Evolutionary conservation across 2,888 invertebrate genomes (phyloP).

Genomic region (Agrotis exclamationis): DNA sequence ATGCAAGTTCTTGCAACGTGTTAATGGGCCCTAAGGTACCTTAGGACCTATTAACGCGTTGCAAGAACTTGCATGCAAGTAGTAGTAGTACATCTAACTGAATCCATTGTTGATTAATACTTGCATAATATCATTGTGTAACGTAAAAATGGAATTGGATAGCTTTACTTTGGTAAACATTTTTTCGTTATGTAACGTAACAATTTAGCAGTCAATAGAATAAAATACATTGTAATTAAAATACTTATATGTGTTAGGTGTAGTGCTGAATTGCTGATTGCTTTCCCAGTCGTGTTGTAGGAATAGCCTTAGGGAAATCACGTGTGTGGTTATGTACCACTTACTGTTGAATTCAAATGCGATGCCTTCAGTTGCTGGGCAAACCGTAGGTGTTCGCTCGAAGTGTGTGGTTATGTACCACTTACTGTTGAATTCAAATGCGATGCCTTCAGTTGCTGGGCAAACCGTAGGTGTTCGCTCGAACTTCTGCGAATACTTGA

Average conservation of each 20-base stretch:
- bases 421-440: constrained; percentile 26
- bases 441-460: constrained; percentile 11
- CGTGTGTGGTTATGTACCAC: constrained; percentile 45
- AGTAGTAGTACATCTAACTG: too few relatives aligned
- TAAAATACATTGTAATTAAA: constrained; percentile 31
- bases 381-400: too few relatives aligned
- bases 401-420: constrained; percentile 47
- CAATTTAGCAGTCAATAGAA: not conserved
- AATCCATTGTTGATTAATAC: too few relatives aligned
- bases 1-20: too few relatives aligned
- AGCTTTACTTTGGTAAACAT: not conserved
- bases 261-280: constrained; percentile 49
- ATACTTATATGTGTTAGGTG: constrained; percentile 31
- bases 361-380: constrained; percentile 12
- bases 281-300: constrained; percentile 39
- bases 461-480: constrained; percentile 3
- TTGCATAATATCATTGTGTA: too few relatives aligned
- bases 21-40: too few relatives aligned
- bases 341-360: constrained; percentile 26
- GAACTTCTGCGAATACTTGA: not conserved
- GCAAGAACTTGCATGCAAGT: too few relatives aligned
- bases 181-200: not conserved
- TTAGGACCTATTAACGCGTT: too few relatives aligned
- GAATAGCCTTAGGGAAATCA: constrained; percentile 51
- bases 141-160: too few relatives aligned